Evolutionary conservation across 2,797 vertebrate species (phyloP), one percentile per base, ranked within the genome.

Genomic region (Buceros bicornis): DNA sequence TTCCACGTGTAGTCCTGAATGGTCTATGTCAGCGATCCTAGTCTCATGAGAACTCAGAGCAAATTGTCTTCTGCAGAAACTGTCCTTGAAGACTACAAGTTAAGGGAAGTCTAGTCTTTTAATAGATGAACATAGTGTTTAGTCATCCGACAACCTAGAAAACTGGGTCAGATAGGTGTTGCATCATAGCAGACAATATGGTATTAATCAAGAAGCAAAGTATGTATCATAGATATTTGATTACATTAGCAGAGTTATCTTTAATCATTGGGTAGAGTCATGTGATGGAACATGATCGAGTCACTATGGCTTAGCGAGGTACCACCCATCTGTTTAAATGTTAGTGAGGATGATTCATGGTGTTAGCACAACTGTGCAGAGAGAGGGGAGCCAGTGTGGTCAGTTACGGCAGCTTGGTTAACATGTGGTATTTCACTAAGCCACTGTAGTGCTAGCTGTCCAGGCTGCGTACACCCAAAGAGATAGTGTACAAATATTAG

Each of bases 301-400:
- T 96, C 94, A 89, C 56, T 47, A 2, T 18, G 80, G 86, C 86
- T 90, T 96, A 90, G 90, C 20, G 2, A 91, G 83, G 77, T 82
- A 79, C 95, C 88, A 19, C 95, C 96, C 95, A 48, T 96, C 90
- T 93, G 93, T 67, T 83, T 87, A 84, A 94, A 93, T 86, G 92
- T 92, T 96, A 72, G 51, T 76, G 16, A 62, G 73, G 56, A 80
- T 97, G 96, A 96, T 66, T 96, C 95, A 97, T 0, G 12, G 73
- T 72, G 43, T 84, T 84, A 95, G 78, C 70, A 82, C 0, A 17
- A 47, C 87, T 4, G 2, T 62, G 82, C 54, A 43, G 54, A 94
- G 80, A 88, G 77, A 93, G 80, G n/a, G 29, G 47, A 82, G 88
- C 93, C 93, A 91, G 6, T 1, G 0, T 65, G 80, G 92, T 89